Evolutionary conservation across 2,797 vertebrate species (phyloP), one percentile per base, ranked within the genome.

Genomic region (Gallirallus australis): DNA sequence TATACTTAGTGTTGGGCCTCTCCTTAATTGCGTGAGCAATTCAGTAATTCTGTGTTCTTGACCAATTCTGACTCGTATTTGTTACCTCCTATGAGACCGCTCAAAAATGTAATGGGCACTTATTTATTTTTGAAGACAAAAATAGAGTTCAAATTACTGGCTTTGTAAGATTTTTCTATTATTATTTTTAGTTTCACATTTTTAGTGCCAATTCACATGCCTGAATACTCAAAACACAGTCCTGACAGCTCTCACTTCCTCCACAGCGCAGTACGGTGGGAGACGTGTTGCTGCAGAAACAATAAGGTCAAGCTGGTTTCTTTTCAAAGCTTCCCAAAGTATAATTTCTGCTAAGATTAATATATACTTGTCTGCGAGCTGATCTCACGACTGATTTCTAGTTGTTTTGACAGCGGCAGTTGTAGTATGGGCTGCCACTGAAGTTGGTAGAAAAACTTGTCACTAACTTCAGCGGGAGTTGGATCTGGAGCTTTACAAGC

Each of bases 391-490:
- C 79, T 95, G 95, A 92, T 90, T 97, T 95, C 82, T 86, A 75
- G 86, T 92, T 97, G 95, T 96, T 97, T 85, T 96, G 97, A 96
- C 93, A 98, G 94, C 82, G 94, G 91, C 82, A 84, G 94, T 93
- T 90, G 95, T 77, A 59, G n/a, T 40, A 87, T 7, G 54, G 81
- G 30, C 82, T 92, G 57, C 53, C 70, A 88, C 2, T 24, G 30
- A 86, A 91, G 54, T 33, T 25, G 50, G n/a, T 15, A 84, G 68
- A 73, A 82, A 72, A 75, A 61, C 31, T 82, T 77, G 64, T 63
- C 66, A 48, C 68, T 80, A 57, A 86, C 82, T 94, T 93, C 69
- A 79, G 52, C 15, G 3, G 27, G 42, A 82, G 48, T 7, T 42
- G 18, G 70, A 88, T 71, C 10, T 52, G 60, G 48, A 86, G 18